These are phyloP conservation scores for Zeus faber DNA, from an alignment of 2,113 vertebrate species.

Conservation along the genomic window DNA sequence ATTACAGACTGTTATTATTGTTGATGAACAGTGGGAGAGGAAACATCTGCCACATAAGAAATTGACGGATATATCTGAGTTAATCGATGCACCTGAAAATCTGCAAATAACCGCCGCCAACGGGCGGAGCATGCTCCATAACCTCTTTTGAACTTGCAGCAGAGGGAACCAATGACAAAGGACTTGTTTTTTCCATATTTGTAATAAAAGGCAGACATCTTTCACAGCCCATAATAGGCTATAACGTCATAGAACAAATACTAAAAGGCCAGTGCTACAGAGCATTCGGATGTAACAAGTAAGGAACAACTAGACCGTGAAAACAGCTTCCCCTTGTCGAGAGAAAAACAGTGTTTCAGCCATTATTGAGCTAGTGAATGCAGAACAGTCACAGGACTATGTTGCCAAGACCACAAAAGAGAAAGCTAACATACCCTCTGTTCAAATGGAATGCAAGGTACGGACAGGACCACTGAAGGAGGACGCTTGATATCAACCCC, in stretches of 20 bases:
- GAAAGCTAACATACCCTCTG: not conserved
- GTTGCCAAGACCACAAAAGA: constrained; percentile 23
- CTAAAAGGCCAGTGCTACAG: constrained; percentile 1
- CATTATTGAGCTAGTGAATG: constrained; percentile 15
- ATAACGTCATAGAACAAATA: constrained; percentile 30
- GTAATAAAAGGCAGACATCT: constrained; percentile 14
- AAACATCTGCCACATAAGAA: constrained; percentile 8
- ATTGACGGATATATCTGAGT: constrained; percentile 25
- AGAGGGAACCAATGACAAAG: not conserved
- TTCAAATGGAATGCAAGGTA: constrained; percentile 23
- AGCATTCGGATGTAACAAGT: not conserved
- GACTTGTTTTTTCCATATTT: constrained; percentile 8
- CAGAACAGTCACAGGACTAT: constrained; percentile 10
- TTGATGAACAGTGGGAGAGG: constrained; percentile 34
- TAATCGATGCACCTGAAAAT: constrained; percentile 8
- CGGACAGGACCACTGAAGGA: not conserved
- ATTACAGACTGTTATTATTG: no score
- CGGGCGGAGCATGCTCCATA: constrained; percentile 18
- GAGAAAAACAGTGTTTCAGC: not conserved
- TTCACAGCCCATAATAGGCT: constrained; percentile 31
- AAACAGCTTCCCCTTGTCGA: constrained; percentile 18
- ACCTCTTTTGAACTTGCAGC: constrained; percentile 5
- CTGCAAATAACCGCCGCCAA: constrained; percentile 24
- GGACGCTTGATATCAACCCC: constrained; percentile 18
- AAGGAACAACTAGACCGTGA: constrained; percentile 6